These are phyloP conservation scores for Physella acuta DNA, from an alignment of 1,140 invertebrate species.

Conservation along the genomic window DNA sequence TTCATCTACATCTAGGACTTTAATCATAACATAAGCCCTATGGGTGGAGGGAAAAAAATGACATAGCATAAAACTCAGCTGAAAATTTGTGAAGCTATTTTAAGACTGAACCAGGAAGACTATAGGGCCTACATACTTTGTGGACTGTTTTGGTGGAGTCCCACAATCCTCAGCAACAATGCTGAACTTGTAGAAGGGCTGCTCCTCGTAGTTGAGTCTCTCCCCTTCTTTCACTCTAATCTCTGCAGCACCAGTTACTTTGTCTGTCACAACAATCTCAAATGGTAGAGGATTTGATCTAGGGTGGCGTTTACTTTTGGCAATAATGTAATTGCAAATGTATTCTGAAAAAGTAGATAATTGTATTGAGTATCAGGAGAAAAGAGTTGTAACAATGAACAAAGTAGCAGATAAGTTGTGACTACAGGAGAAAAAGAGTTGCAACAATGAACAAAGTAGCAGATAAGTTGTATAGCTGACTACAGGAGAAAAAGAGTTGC, in stretches of 20 bases:
- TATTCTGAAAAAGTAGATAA: too few species aligned
- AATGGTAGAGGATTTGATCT: slow-evolving; percentile 72
- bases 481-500: too few species aligned
- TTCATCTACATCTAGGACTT: slow-evolving; percentile 94
- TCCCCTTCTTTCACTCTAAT: slow-evolving; percentile 68
- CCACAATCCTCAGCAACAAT: slow-evolving; percentile 88
- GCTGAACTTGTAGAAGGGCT: slow-evolving; percentile 92
- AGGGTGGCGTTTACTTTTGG: slow-evolving; percentile 79
- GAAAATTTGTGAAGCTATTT: too few species aligned
- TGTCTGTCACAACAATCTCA: slow-evolving; percentile 68
- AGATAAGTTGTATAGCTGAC: too few species aligned
- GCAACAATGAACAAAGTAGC: too few species aligned
- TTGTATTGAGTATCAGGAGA: too few species aligned
- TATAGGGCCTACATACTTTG: slow-evolving; percentile 35
- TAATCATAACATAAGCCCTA: slow-evolving; percentile 90
- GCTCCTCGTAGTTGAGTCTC: slow-evolving; percentile 88
- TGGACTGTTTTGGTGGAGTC: slow-evolving; percentile 72
- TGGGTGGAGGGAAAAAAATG: slow-evolving; percentile 43
- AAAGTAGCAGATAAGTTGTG: too few species aligned
- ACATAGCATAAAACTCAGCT: too few species aligned
- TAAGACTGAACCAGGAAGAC: background rate
- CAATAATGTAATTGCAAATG: slow-evolving; percentile 89
- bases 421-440: too few species aligned
- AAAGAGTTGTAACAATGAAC: too few species aligned
- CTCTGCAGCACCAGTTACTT: slow-evolving; percentile 63